Percentiles rank a stretch among this genome's conserved stretches.
phyloP scores from a whole-genome alignment of 2,888 invertebrate species.

The Pollenia labialis region DNA sequence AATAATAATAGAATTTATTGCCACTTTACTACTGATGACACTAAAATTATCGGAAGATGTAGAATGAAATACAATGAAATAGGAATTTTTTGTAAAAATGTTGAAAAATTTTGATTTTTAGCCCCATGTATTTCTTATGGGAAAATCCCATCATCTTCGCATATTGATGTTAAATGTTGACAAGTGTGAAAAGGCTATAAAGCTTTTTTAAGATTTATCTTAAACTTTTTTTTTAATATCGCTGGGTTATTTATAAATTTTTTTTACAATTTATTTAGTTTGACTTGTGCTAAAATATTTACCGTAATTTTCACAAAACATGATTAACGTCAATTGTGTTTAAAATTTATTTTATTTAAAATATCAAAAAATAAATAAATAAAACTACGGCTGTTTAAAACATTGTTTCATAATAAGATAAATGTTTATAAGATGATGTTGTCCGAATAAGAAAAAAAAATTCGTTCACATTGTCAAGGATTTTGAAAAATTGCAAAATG shows the following conservation, averaged over 20 bases:
- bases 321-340: neutral
- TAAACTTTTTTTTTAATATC: no score
- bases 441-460: neutral
- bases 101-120: no score
- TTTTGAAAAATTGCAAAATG: constrained; percentile 77
- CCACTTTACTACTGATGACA: no score
- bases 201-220: no score
- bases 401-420: constrained; percentile 25
- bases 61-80: no score
- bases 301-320: constrained; percentile 17
- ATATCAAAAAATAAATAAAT: neutral
- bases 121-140: no score
- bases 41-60: no score
- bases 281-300: constrained; percentile 38
- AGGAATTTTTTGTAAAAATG: no score
- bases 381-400: neutral
- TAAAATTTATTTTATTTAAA: constrained; percentile 27
- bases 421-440: constrained; percentile 17
- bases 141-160: no score
- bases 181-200: no score
- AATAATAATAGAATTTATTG: no score
- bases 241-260: neutral
- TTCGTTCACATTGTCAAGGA: constrained; percentile 71
- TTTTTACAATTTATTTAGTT: constrained; percentile 5
- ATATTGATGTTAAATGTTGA: no score